Evolutionary conservation across 2,797 vertebrate genomes (phyloP).

Genomic region (Heliangelus exortis): DNA sequence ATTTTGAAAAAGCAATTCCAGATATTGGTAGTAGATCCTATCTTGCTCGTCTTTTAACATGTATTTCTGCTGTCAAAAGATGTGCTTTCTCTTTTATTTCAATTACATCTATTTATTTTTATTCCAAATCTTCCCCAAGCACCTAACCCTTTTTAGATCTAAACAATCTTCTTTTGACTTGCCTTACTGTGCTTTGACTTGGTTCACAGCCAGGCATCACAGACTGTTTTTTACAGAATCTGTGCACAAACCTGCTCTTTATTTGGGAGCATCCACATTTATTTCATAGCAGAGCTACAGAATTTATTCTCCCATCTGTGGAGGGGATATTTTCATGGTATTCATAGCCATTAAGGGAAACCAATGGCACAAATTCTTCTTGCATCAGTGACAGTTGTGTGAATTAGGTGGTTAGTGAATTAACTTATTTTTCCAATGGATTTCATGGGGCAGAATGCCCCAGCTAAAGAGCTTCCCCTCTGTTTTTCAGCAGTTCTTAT

Average conservation of each 20-base stretch:
- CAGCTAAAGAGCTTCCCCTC: not conserved
- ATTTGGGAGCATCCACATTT: slow-evolving; percentile 3
- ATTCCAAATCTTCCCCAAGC: slow-evolving; percentile 11
- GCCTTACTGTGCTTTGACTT: slow-evolving; percentile 6
- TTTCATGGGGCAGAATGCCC: not conserved
- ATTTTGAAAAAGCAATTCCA: slow-evolving; percentile 54
- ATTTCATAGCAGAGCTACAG: slow-evolving; percentile 19
- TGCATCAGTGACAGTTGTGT: not conserved
- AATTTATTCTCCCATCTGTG: slow-evolving; percentile 37
- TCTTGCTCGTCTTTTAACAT: slow-evolving; percentile 57
- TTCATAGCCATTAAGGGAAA: slow-evolving; percentile 7
- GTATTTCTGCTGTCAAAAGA: slow-evolving; percentile 58
- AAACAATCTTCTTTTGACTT: not conserved
- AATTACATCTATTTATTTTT: slow-evolving; percentile 34
- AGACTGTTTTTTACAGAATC: slow-evolving; percentile 33
- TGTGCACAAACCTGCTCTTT: slow-evolving; percentile 31
- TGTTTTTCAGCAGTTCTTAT: not conserved
- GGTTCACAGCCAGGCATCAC: slow-evolving; percentile 28
- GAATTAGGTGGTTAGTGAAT: not conserved
- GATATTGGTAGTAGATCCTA: slow-evolving; percentile 24
- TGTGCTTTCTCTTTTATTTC: not conserved
- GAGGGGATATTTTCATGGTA: not conserved
- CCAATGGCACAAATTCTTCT: not conserved
- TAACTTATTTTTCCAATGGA: not conserved
- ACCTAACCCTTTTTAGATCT: not conserved